A percentile compares a stretch with the other conserved stretches of the same genome.
phyloP scores from a whole-genome alignment of 2,113 vertebrate species.

The Heliornis fulica region DNA sequence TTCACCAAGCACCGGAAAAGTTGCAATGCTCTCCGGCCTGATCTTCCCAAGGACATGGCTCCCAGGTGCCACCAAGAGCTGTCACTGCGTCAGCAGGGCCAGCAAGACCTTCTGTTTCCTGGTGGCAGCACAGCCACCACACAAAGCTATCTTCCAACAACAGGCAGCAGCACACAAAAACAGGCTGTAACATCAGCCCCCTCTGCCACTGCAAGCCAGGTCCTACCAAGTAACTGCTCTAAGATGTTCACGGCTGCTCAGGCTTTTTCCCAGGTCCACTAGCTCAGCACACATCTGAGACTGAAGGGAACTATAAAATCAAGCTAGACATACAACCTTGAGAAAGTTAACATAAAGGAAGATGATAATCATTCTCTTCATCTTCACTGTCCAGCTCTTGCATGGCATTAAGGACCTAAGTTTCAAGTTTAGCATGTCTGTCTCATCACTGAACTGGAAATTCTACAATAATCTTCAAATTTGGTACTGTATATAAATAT shows the following conservation, averaged over 20 bases:
- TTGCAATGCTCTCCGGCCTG: rapidly evolving
- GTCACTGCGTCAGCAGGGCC: background rate
- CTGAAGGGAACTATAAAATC: background rate
- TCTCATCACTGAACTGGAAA: background rate
- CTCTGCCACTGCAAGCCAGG: background rate
- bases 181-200: background rate
- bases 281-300: background rate
- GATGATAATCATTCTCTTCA: background rate
- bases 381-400: background rate
- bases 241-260: background rate
- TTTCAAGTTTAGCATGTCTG: background rate
- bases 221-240: background rate
- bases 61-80: background rate
- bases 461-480: background rate
- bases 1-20: background rate
- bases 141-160: background rate
- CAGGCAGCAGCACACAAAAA: background rate
- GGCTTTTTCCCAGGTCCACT: background rate
- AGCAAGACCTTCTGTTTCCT: background rate
- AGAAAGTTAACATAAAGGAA: background rate
- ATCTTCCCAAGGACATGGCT: background rate
- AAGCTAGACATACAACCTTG: background rate
- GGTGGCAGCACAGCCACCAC: background rate
- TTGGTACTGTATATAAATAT: background rate
- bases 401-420: background rate